These are phyloP conservation scores for Amaurobius ferox DNA, from an alignment of 2,888 invertebrate species.

Conservation along the genomic window DNA sequence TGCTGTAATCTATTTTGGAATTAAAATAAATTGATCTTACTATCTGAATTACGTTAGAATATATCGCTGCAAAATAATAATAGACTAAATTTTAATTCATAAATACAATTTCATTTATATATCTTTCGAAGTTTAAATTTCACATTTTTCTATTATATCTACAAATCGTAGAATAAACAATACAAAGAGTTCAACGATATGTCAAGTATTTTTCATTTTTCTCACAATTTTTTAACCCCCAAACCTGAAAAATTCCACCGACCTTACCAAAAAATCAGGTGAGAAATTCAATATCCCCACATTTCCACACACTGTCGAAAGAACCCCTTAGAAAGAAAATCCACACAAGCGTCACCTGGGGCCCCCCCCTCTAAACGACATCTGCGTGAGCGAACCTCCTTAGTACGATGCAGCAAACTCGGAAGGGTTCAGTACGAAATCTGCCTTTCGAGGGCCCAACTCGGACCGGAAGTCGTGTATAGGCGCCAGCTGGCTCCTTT, in stretches of 20 bases:
- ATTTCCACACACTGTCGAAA: slow-evolving; percentile 55
- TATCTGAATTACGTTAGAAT: too few species aligned
- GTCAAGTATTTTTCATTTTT: slow-evolving; percentile 11
- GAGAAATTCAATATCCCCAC: slow-evolving; percentile 58
- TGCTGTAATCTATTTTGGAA: too few species aligned
- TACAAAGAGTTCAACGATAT: slow-evolving; percentile 2
- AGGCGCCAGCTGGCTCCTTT: slow-evolving; percentile 52
- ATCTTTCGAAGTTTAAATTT: too few species aligned
- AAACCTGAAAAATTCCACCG: slow-evolving; percentile 67
- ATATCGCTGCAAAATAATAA: too few species aligned
- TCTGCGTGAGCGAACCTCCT: slow-evolving; percentile 13
- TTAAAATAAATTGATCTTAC: too few species aligned
- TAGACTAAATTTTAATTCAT: too few species aligned
- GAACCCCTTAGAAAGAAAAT: not conserved
- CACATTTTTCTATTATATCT: too few species aligned
- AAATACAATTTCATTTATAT: too few species aligned
- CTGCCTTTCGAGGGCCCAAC: slow-evolving; percentile 21
- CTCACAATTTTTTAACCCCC: slow-evolving; percentile 16
- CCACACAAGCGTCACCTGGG: slow-evolving; percentile 42
- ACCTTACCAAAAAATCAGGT: slow-evolving; percentile 53
- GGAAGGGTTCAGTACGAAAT: slow-evolving; percentile 18
- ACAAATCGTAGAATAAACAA: too few species aligned
- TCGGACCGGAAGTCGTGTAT: slow-evolving; percentile 52
- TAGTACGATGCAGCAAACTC: not conserved
- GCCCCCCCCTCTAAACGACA: slow-evolving; percentile 31